Base-by-base conservation (phyloP, 2,113 vertebrate genomes). In the Sterna hirundo region DNA sequence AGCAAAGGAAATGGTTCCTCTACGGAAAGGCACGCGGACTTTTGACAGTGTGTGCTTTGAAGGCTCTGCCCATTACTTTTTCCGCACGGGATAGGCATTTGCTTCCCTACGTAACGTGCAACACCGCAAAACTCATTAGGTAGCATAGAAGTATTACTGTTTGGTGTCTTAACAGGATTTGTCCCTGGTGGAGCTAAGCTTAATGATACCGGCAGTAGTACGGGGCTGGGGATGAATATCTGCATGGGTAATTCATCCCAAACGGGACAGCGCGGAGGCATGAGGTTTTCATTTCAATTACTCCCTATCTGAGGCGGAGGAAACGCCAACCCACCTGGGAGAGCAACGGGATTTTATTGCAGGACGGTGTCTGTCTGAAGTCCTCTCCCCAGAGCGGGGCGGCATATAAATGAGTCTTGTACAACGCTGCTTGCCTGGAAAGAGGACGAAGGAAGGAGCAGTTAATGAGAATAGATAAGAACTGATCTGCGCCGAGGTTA, bases 121-220 rank as follows among this genome's bases (percentile, higher is more conserved):
- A 32, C 30, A 38, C 90, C 32, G 2, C 85, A 64, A 71, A 97
- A 93, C 89, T 92, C 91, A 83, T 86, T 80, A 96, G 74, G 86
- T 40, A 87, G 87, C 71, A 93, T 96, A 86, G 95, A 96, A 92
- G 88, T 90, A 83, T 94, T 68, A 95, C 93, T 95, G 83, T 96
- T 95, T 46, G 11, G 62, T 11, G 32, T 70, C 83, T 81, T 78
- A 52, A 95, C 90, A 94, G 55, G 79, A 83, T 86, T 74, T 96
- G 86, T 86, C 93, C 84, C 94, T 76, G 57, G 76, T 93, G 88
- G 81, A 38, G 40, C 61, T 64, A 49, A 62, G 85, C 79, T 94
- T 94, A 97, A 96, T 72, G 92, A 78, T 42, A 89, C 79, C 86
- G 75, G 95, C 83, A 91, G 90, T 26, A 93, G 80, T 32, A n/a